Evolutionary conservation across 2,797 vertebrate species (phyloP), one percentile per base, ranked within the genome.

Genomic region (Lerista edwardsae): DNA sequence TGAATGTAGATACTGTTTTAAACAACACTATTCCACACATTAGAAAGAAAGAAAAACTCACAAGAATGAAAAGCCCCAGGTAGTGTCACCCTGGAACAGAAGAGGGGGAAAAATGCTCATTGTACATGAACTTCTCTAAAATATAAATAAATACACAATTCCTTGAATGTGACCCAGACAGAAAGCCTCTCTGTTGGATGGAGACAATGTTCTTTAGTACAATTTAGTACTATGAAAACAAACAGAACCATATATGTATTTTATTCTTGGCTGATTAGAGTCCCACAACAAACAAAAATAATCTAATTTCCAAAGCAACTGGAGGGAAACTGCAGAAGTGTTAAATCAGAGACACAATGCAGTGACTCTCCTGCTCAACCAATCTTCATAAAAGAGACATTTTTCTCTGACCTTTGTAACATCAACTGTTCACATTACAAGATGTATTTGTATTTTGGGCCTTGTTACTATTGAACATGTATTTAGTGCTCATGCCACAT

Each of bases 1-100:
- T 1, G 6, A 87, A 79, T 82, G 69, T 88, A 61, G 59, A 47
- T 51, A 83, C 75, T 76, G 6, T 9, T 87, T 81, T 84, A 62
- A 81, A 31, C 79, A 39, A 29, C 0, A 29, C 1, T 31, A 34
- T 76, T 78, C 86, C 41, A 87, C 55, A 77, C 83, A 68, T 4
- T n/a, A 25, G 6, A 29, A 2, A 8, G 64, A 27, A 68, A 39
- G 15, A 23, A 29, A n/a, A 25, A 27, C n/a, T 62, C 61, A 75
- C 71, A 15, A 81, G 79, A 81, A 76, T 27, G 39, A 81, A 81
- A 81, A 81, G 55, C 41, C 65, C 79, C 41, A 41, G 76, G 64
- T 76, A 51, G 65, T 81, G 55, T 69, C 73, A 75, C 39, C 55
- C 55, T 81, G 57, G 57, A 72, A 72, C 41, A 61, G 69, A 59